A percentile compares a stretch with the other conserved stretches of the same genome.
Conservation (phyloP, 2,797 vertebrate species). For the Loriculus beryllinus region DNA sequence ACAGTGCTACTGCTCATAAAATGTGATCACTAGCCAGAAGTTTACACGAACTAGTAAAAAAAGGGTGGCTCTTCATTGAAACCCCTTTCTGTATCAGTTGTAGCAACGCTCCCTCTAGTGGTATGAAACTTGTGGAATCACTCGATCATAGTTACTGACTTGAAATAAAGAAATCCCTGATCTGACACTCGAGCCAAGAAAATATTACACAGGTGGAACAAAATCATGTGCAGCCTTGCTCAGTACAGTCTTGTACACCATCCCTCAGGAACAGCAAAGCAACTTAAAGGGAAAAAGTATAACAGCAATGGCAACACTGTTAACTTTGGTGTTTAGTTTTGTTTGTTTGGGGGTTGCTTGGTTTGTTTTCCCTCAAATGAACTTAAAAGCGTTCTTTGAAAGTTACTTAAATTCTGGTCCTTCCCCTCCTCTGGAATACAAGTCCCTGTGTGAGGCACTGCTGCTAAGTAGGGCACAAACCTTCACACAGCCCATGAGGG, state of each 20-base stretch:
- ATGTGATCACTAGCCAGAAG: accelerated
- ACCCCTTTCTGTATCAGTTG: not conserved
- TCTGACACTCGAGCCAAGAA: accelerated
- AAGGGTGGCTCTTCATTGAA: accelerated
- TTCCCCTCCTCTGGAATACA: not conserved
- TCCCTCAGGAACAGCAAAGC: not conserved
- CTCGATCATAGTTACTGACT: accelerated
- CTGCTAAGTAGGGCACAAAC: not conserved
- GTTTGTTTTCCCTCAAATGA: not conserved
- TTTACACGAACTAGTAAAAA: accelerated
- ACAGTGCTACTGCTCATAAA: accelerated
- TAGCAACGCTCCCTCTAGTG: conserved; percentile 53
- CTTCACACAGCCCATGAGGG: not conserved
- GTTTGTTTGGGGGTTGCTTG: not conserved
- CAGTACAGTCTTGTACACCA: not conserved
- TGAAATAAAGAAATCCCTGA: not conserved
- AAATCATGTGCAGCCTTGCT: not conserved
- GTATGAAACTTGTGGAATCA: accelerated
- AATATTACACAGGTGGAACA: accelerated
- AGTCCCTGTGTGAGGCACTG: not conserved
- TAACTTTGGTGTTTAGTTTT: not conserved
- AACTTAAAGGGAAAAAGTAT: not conserved
- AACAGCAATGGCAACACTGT: accelerated
- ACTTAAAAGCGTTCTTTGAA: not conserved
- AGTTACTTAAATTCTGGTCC: not conserved